A percentile compares a stretch with the other conserved stretches of the same genome.
These are phyloP conservation scores for Ceriagrion tenellum DNA, from an alignment of 2,888 invertebrate genomes.

Conservation along the genomic window DNA sequence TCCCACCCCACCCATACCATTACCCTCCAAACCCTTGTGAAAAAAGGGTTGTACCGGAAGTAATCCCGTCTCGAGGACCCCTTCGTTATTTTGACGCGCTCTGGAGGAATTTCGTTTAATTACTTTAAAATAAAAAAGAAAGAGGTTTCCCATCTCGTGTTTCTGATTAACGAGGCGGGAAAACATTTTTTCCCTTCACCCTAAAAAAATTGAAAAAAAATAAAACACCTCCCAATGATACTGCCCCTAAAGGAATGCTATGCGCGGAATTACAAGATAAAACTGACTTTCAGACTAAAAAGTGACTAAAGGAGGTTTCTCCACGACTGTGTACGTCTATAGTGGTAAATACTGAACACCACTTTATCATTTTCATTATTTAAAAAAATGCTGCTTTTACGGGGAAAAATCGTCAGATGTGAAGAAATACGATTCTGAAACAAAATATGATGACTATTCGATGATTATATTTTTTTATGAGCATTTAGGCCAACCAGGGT, in stretches of 20 bases:
- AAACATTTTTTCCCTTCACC: background rate
- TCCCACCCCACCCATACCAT: background rate
- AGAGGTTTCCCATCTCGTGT: background rate
- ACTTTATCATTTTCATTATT: too few relatives aligned
- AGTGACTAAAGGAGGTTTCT: too few relatives aligned
- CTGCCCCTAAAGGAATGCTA: background rate
- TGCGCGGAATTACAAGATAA: background rate
- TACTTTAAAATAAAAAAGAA: background rate
- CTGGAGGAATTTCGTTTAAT: background rate
- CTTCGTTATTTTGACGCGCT: slow-evolving; percentile 31
- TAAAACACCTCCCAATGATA: background rate
- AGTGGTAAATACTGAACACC: too few relatives aligned
- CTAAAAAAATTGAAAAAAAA: background rate
- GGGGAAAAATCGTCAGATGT: too few relatives aligned
- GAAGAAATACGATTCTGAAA: too few relatives aligned
- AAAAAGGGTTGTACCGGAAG: background rate
- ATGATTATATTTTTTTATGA: too few relatives aligned
- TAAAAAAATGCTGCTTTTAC: too few relatives aligned
- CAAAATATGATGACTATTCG: too few relatives aligned
- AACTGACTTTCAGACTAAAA: too few relatives aligned
- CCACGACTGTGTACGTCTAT: too few relatives aligned
- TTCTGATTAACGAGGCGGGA: background rate
- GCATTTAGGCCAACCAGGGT: too few relatives aligned
- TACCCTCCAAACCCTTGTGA: background rate
- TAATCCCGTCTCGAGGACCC: background rate